These are phyloP conservation scores for Drosophila seguyi DNA, from an alignment of 1,140 invertebrate species.

Conservation along the genomic window DNA sequence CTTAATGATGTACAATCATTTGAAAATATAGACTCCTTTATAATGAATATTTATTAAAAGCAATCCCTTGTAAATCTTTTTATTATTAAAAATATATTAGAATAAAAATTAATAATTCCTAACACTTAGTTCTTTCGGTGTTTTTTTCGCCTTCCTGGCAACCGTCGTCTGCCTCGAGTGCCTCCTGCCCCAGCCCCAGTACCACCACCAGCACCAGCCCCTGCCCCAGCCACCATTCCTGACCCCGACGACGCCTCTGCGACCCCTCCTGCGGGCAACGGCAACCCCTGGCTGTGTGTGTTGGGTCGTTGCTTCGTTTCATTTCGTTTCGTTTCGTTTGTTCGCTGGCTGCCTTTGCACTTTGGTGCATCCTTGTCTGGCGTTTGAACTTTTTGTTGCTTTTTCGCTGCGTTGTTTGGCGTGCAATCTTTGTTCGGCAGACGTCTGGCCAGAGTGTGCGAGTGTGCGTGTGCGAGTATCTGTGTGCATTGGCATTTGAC, in stretches of 20 bases:
- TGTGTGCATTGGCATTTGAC: constrained; percentile 78
- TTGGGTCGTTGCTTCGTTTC: constrained; percentile 40
- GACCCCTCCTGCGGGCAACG: constrained; percentile 19
- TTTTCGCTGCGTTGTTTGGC: constrained; percentile 60
- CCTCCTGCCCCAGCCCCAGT: constrained; percentile 10
- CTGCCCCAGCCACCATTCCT: constrained; percentile 1
- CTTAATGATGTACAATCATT: neutral
- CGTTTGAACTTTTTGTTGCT: constrained; percentile 82
- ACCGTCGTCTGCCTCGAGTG: constrained; percentile 67
- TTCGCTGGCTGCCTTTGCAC: constrained; percentile 80
- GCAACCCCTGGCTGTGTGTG: constrained; percentile 1
- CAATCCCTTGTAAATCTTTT: no score
- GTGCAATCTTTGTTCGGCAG: constrained; percentile 82
- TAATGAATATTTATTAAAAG: no score
- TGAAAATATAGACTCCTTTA: neutral
- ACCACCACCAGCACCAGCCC: constrained; percentile 1
- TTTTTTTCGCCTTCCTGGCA: constrained; percentile 21
- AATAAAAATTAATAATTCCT: no score
- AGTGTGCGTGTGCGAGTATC: constrained; percentile 7
- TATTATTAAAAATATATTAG: no score
- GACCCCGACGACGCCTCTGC: constrained; percentile 15
- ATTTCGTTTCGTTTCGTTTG: constrained; percentile 37
- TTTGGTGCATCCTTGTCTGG: constrained; percentile 84
- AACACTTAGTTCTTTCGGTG: neutral
- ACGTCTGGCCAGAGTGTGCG: constrained; percentile 61